Evolutionary conservation across 2,797 vertebrate genomes (phyloP), one percentile per base, ranked within the genome.

Genomic region (Emydoidea blandingii): DNA sequence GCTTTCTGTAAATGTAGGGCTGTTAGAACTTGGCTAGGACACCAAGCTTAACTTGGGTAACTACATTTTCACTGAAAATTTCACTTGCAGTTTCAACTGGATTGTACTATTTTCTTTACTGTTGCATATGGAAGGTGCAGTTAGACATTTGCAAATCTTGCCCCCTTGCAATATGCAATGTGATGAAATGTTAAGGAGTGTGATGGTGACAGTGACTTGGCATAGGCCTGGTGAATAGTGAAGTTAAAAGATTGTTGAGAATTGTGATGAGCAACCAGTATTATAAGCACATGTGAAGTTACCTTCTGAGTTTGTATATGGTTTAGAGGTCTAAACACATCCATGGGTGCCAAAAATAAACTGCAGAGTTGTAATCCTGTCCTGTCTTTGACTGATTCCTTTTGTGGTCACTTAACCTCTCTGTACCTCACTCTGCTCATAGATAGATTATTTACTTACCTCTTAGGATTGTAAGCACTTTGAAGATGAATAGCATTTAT

Each of bases 61-160:
- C 91, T 96, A 56, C 53, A 47, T 96, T 94, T 92, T 74, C 59
- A 47, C 56, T 41, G 62, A 47, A 54, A 53, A 53, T 84, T 85
- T 80, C 41, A 27, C 59, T 8, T 50, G 53, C 11, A 49, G 16
- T 49, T 76, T 65, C 47, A 53, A 10, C 27, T 47, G 25, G 29
- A 72, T 21, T 72, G 19, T 41, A 37, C 19, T 72, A 37, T 72
- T 37, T 72, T 21, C 68, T 16, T 87, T 59, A 49, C 8, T 89
- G 37, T 19, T 0, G 0, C 23, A 0, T 44, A 2, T 12, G 23
- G 25, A 37, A 93, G 57, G 29, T 74, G 54, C 78, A 52, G 1
- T 41, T 10, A 34, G 50, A 12, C 53, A 50, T 76, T 88, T 82
- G 89, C 81, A 85, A 68, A 54, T 83, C 44, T 27, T 91, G 50